These are phyloP conservation scores for Bos javanicus DNA, from an alignment of 2,113 vertebrate genomes.

Conservation along the genomic window DNA sequence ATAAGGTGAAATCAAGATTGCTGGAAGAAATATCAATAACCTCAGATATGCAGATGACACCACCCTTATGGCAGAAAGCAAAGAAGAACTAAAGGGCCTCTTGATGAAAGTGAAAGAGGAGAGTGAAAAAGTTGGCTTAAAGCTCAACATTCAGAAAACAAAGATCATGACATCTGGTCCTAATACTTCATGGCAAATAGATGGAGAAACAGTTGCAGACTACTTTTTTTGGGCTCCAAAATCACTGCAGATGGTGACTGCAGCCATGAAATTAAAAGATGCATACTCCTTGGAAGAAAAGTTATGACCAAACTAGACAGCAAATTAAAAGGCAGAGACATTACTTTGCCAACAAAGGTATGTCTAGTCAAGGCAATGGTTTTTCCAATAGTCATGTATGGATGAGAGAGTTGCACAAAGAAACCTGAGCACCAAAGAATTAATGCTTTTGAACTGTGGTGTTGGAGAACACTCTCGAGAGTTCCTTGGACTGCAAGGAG, in stretches of 20 bases:
- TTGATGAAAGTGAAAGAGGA: background rate
- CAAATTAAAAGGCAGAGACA: background rate
- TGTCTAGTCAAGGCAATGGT: background rate
- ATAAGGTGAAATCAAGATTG: background rate
- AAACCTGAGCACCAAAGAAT: background rate
- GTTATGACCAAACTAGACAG: background rate
- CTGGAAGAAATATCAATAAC: background rate
- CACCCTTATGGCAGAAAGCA: background rate
- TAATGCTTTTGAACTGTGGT: background rate
- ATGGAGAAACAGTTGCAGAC: background rate
- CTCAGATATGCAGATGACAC: background rate
- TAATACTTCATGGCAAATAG: background rate
- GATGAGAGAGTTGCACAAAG: background rate
- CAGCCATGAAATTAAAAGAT: background rate
- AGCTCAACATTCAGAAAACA: background rate
- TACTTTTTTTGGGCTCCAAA: background rate
- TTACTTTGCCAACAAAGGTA: background rate
- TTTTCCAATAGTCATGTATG: background rate
- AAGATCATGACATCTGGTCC: background rate
- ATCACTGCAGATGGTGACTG: background rate
- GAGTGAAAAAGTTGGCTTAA: background rate
- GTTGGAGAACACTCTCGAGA: background rate
- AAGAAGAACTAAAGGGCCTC: background rate
- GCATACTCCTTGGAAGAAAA: background rate
- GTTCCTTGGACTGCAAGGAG: background rate